Conservation (phyloP, 2,797 vertebrate genomes). For the Arremon brunneinucha region DNA sequence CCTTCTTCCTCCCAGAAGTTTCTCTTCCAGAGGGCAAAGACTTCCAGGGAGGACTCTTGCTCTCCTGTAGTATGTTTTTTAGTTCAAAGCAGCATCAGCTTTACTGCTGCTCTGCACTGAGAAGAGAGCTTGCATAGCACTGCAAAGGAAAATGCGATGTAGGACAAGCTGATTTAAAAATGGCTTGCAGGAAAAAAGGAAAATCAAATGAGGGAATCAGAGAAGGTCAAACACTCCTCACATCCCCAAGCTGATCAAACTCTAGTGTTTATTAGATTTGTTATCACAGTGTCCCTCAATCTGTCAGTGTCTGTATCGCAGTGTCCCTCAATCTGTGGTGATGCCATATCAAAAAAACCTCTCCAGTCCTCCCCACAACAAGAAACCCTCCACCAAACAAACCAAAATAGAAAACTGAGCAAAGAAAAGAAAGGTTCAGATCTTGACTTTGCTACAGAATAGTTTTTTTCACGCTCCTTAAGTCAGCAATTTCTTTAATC, state of each 20-base stretch:
- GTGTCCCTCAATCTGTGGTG: neutral
- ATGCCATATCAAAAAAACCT: neutral
- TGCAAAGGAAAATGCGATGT: neutral
- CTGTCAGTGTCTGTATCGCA: neutral
- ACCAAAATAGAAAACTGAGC: neutral
- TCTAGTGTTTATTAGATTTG: neutral
- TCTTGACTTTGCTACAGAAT: neutral
- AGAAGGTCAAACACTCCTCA: conserved; percentile 45
- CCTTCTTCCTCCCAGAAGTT: neutral
- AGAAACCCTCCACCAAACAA: neutral
- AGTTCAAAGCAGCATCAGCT: neutral
- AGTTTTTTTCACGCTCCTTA: neutral
- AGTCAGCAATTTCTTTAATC: neutral
- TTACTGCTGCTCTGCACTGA: neutral
- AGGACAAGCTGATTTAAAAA: conserved; percentile 53
- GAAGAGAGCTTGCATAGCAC: neutral
- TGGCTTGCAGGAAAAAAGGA: conserved; percentile 1
- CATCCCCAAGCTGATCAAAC: conserved; percentile 7
- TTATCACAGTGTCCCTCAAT: neutral
- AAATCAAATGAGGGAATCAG: conserved; percentile 12
- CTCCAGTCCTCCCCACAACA: neutral
- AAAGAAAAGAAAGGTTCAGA: neutral
- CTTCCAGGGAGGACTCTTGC: neutral
- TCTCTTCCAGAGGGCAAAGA: neutral
- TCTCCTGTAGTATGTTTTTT: neutral